Percentiles rank a stretch among this genome's conserved stretches.
phyloP scores from a whole-genome alignment of 2,113 vertebrate species.

The Tringa solitaria region DNA sequence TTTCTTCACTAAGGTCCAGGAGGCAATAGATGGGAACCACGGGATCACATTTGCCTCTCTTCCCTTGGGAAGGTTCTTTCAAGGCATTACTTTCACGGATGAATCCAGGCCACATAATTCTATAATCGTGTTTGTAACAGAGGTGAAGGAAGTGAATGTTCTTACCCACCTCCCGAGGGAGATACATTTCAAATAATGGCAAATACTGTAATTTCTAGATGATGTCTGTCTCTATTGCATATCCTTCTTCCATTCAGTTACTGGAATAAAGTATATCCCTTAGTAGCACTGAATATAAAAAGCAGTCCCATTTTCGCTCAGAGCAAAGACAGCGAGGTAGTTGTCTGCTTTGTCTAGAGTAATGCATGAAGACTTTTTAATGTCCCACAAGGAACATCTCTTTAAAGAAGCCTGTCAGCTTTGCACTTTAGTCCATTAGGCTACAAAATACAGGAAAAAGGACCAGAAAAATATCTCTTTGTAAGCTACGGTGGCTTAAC shows the following conservation, averaged over 20 bases:
- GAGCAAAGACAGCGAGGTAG: not conserved
- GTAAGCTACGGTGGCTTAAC: not conserved
- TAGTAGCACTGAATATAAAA: not conserved
- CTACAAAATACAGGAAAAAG: not conserved
- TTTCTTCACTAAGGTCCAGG: not conserved
- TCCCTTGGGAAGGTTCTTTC: not conserved
- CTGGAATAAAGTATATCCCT: not conserved
- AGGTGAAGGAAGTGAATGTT: not conserved
- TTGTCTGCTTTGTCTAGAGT: not conserved
- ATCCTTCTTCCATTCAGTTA: not conserved
- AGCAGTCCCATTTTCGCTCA: not conserved
- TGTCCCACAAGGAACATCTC: not conserved
- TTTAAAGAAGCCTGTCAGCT: not conserved
- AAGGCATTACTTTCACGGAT: not conserved
- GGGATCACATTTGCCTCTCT: not conserved
- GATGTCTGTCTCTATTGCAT: not conserved
- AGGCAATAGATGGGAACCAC: not conserved
- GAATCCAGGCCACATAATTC: not conserved
- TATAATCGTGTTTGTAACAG: not conserved
- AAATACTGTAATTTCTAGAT: not conserved
- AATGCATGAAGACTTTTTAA: slow-evolving; percentile 3
- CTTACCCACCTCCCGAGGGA: not conserved
- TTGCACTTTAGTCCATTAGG: slow-evolving; percentile 6
- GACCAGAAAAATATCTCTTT: not conserved
- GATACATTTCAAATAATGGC: not conserved